These are phyloP conservation scores for Rhinopomastus cyanomelas DNA, from an alignment of 2,113 vertebrate genomes.

Conservation along the genomic window DNA sequence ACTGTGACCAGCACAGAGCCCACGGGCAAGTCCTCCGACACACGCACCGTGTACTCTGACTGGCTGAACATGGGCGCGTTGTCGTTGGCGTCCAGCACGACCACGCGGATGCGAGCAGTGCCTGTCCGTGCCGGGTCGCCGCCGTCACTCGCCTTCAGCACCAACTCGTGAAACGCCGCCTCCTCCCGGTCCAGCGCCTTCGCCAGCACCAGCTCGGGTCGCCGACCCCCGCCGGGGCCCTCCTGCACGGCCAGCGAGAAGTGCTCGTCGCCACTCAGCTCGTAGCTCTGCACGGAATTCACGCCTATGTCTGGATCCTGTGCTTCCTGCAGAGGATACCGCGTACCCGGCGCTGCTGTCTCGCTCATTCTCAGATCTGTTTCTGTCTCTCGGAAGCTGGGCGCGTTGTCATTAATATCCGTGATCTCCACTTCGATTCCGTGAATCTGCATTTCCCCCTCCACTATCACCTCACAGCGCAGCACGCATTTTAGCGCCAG, in stretches of 20 bases:
- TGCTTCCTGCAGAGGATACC: constrained; percentile 6
- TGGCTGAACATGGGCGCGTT: no score
- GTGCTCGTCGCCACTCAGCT: no score
- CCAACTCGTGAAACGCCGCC: constrained; percentile 75
- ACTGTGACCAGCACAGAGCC: no score
- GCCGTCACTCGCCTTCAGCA: constrained; percentile 68
- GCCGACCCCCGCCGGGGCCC: constrained; percentile 14
- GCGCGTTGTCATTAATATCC: not conserved
- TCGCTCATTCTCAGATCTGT: not conserved
- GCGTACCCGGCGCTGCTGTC: not conserved
- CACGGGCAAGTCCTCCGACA: no score
- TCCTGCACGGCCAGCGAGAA: not conserved
- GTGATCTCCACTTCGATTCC: no score
- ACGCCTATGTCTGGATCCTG: constrained; percentile 33
- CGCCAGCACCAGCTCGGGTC: constrained; percentile 71
- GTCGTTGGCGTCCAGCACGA: no score
- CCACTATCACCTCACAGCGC: not conserved
- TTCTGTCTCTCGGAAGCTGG: not conserved
- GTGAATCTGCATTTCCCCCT: not conserved
- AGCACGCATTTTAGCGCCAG: not conserved
- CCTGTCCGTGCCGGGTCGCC: not conserved
- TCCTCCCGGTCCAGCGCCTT: constrained; percentile 71
- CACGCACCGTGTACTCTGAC: no score
- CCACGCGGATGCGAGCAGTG: not conserved
- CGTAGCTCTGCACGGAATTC: constrained; percentile 41